Conservation (phyloP, 2,797 vertebrate genomes). For the Eulemur mongoz region DNA sequence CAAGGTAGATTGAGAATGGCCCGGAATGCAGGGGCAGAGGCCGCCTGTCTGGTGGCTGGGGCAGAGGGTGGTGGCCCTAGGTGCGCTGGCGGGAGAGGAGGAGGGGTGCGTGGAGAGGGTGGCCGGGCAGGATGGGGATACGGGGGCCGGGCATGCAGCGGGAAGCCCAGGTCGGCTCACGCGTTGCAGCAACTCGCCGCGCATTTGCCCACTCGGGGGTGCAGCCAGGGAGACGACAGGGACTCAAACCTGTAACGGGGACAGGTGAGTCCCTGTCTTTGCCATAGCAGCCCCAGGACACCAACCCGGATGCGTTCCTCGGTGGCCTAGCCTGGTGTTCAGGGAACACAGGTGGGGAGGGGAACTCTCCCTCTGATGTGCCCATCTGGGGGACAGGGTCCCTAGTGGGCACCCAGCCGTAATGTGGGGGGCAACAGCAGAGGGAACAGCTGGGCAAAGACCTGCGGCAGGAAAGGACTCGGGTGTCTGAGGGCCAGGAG, state of each 20-base stretch:
- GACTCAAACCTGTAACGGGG: no score
- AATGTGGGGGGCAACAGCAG: background rate
- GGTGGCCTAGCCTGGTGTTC: background rate
- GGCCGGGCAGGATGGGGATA: background rate
- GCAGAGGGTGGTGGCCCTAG: background rate
- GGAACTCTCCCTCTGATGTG: background rate
- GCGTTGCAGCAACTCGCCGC: fast-evolving
- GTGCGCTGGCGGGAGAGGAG: background rate
- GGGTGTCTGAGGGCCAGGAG: background rate
- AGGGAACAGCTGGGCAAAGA: background rate
- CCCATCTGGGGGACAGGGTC: background rate
- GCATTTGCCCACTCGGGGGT: no score
- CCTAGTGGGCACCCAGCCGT: background rate
- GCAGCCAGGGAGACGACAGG: no score
- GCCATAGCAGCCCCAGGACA: background rate
- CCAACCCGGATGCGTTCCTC: fast-evolving
- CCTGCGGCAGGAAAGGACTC: background rate
- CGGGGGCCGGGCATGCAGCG: fast-evolving
- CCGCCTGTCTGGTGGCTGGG: fast-evolving
- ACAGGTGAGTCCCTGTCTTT: background rate
- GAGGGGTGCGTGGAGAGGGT: fast-evolving
- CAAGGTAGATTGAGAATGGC: background rate
- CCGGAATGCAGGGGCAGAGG: background rate
- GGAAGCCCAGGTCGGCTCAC: no score
- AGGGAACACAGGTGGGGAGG: background rate